These are phyloP conservation scores for Palythoa grandis DNA, from an alignment of 92 coral and sea anemone species.

Conservation along the genomic window DNA sequence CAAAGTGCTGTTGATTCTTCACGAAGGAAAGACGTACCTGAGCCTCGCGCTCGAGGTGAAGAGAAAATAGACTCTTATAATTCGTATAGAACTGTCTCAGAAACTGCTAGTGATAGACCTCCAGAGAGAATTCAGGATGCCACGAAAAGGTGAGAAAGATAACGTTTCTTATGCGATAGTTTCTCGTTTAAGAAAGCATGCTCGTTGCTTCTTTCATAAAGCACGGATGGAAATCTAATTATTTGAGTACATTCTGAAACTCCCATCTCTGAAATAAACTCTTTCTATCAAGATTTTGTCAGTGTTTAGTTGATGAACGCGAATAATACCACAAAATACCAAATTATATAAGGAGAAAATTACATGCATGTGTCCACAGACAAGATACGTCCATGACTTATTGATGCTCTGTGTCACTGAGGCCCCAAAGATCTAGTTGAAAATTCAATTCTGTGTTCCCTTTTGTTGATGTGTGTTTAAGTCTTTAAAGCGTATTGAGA, in stretches of 20 bases:
- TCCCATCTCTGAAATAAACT: conserved; percentile 6
- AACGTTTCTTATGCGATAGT: background rate
- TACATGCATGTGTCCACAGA: conserved; percentile 37
- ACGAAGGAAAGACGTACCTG: conserved; percentile 41
- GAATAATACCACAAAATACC: conserved; percentile 25
- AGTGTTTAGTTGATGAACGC: conserved; percentile 4
- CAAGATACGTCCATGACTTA: conserved; percentile 33
- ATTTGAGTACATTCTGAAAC: conserved; percentile 5
- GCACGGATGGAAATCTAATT: conserved; percentile 20
- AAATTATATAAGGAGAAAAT: conserved; percentile 39
- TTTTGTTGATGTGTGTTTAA: conserved; percentile 16
- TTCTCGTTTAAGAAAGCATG: background rate
- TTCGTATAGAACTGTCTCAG: conserved; percentile 38
- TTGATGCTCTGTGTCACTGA: conserved; percentile 33
- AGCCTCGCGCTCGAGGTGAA: conserved; percentile 30
- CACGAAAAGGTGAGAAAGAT: conserved; percentile 30
- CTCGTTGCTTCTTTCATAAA: conserved; percentile 9
- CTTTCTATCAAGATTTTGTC: background rate
- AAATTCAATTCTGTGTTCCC: conserved; percentile 6
- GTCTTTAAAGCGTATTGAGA: conserved; percentile 12
- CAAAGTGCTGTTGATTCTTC: conserved; percentile 26
- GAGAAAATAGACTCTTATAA: conserved; percentile 36
- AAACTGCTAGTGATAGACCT: conserved; percentile 27
- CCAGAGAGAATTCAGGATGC: conserved; percentile 32
- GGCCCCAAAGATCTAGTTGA: conserved; percentile 4